Conservation (phyloP, 2,797 vertebrate genomes). For the Melopsittacus undulatus region DNA sequence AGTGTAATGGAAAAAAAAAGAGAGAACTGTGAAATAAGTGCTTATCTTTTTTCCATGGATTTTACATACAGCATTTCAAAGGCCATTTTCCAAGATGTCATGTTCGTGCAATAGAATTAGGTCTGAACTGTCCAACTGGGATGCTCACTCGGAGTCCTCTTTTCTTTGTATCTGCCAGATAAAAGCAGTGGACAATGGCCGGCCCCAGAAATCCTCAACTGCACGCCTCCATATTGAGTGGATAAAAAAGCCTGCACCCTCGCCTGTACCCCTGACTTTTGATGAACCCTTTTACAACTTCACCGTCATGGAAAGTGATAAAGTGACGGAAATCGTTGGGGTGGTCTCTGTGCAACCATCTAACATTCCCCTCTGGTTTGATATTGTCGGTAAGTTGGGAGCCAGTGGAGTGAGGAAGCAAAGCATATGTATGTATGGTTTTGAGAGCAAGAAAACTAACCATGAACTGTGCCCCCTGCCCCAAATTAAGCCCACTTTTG, state of each 20-base stretch:
- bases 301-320: conserved; percentile 93
- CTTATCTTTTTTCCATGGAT: background rate
- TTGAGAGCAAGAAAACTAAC: conserved; percentile 48
- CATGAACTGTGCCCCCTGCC: background rate
- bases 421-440: background rate
- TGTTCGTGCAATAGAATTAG: rapidly evolving
- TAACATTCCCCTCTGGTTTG: conserved; percentile 90
- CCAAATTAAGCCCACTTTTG: background rate
- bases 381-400: conserved; percentile 88
- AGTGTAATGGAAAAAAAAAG: background rate
- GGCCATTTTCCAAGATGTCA: background rate
- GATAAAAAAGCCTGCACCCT: conserved; percentile 85
- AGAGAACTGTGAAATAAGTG: background rate
- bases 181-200: conserved; percentile 94
- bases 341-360: conserved; percentile 92
- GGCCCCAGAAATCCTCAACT: conserved; percentile 92
- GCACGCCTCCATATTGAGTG: conserved; percentile 96
- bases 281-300: conserved; percentile 95
- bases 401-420: background rate
- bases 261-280: conserved; percentile 80
- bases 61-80: background rate
- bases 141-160: conserved; percentile 15
- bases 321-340: conserved; percentile 93
- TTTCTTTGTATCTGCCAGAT: conserved; percentile 79
- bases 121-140: background rate